phyloP scores from a whole-genome alignment of 1,140 invertebrate genomes.

The Ceratosolen solmsi region DNA sequence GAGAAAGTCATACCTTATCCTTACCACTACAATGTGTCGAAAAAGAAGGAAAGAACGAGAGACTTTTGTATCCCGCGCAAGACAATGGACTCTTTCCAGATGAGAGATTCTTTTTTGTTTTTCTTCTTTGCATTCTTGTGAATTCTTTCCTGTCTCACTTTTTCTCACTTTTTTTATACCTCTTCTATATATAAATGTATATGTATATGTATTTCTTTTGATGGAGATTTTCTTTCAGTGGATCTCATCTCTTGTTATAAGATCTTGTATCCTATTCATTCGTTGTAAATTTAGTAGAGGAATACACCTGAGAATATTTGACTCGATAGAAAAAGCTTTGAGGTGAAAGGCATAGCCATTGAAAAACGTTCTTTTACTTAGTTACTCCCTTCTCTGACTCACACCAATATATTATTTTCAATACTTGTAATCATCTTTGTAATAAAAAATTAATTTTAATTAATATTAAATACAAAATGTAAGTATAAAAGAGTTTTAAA shows the following conservation, averaged over 20 bases:
- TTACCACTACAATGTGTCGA: background rate
- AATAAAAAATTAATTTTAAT: no score
- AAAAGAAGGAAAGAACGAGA: conserved; percentile 7
- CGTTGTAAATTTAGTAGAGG: background rate
- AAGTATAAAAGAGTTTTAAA: no score
- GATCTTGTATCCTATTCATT: background rate
- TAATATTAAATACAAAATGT: no score
- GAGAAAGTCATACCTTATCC: conserved; percentile 44
- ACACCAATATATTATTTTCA: no score
- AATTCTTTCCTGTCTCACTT: background rate
- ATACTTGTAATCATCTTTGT: no score
- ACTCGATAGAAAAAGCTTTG: background rate
- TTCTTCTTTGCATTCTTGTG: no score
- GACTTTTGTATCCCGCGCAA: background rate
- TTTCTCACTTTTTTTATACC: conserved; percentile 13
- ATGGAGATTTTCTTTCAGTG: background rate
- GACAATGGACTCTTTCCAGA: conserved; percentile 42
- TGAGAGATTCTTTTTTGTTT: conserved; percentile 10
- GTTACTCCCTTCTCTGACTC: no score
- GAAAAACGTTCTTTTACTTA: no score
- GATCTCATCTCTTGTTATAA: background rate
- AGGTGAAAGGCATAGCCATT: no score
- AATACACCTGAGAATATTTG: background rate
- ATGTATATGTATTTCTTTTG: background rate
- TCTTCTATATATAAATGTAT: background rate